phyloP scores from a whole-genome alignment of 92 coral and sea anemone species.

The Desmophyllum pertusum region DNA sequence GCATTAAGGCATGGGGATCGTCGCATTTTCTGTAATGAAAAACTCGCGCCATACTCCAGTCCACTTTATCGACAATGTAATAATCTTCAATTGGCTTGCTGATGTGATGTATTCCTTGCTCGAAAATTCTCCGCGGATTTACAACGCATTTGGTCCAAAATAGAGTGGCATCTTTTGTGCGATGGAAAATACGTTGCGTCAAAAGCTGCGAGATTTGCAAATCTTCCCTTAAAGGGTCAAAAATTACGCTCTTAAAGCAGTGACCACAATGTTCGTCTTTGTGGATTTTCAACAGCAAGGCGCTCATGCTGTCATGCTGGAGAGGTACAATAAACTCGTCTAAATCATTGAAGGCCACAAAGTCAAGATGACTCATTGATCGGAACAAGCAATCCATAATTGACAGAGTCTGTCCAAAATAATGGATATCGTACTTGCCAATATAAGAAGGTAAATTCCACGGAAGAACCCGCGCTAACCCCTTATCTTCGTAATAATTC shows the following conservation, averaged over 20 bases:
- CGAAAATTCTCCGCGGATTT: slow-evolving; percentile 57
- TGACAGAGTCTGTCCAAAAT: slow-evolving; percentile 60
- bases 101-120: slow-evolving; percentile 59
- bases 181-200: slow-evolving; percentile 18
- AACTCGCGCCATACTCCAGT: slow-evolving; percentile 46
- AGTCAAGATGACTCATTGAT: slow-evolving; percentile 30
- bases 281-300: slow-evolving; percentile 40
- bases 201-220: background rate
- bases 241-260: slow-evolving; percentile 62
- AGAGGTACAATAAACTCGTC: slow-evolving; percentile 76
- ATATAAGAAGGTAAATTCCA: slow-evolving; percentile 61
- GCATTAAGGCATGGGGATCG: slow-evolving; percentile 8
- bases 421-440: slow-evolving; percentile 43
- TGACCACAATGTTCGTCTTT: slow-evolving; percentile 53
- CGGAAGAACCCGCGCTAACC: slow-evolving; percentile 43
- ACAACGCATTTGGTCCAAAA: slow-evolving; percentile 64
- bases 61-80: slow-evolving; percentile 18
- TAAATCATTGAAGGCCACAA: slow-evolving; percentile 67
- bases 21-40: slow-evolving; percentile 67
- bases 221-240: slow-evolving; percentile 27
- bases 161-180: slow-evolving; percentile 1
- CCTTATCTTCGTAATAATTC: slow-evolving; percentile 41
- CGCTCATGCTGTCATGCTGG: slow-evolving; percentile 35
- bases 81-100: slow-evolving; percentile 28
- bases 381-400: slow-evolving; percentile 68